Evolutionary conservation across 2,888 invertebrate species (phyloP), one percentile per base, ranked within the genome.

Genomic region (Drosophila siamana): DNA sequence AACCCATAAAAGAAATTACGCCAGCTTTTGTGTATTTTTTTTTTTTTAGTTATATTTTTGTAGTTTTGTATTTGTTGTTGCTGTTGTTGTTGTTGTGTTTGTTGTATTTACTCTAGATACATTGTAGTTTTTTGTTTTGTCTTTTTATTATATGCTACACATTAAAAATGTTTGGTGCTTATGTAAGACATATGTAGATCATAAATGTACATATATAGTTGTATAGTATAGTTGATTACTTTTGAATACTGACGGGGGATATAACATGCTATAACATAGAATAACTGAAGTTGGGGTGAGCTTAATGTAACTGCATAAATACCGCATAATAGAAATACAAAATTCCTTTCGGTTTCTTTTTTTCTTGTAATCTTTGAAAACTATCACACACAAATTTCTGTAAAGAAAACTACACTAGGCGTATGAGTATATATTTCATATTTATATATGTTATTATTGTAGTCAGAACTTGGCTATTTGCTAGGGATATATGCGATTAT

Each of bases 161-260:
- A 85, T 82, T 82, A 84, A 79, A 83, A 87, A 79, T 83, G 82
- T 60, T 82, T 87, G 89, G 87, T 86, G 89, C 89, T 84, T 79
- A 80, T 73, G 43, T 78, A 78, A 75, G 75, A 75, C 65, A 67
- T 79, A n/a, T n/a, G n/a, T n/a, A 62, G 54, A 68, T 80, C 64
- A 70, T 73, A 63, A 64, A 40, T 59, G 43, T 60, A 56, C 52
- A 46, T 44, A 54, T 65, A 47, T 4, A 33, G 33, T 33, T 33
- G 33, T 33, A 33, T n/a, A 33, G 33, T 3, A n/a, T 30, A 11
- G 30, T 30, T 65, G 36, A 64, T 67, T 40, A 43, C 40, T 43
- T 64, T 67, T 64, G 78, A 82, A 86, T 86, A 84, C 75, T 78
- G 76, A 47, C 59, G 59, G 67, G 41, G 43, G 8, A 55, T n/a